These are phyloP conservation scores for Chrysoperla carnea DNA, from an alignment of 1,140 invertebrate species.

Conservation along the genomic window DNA sequence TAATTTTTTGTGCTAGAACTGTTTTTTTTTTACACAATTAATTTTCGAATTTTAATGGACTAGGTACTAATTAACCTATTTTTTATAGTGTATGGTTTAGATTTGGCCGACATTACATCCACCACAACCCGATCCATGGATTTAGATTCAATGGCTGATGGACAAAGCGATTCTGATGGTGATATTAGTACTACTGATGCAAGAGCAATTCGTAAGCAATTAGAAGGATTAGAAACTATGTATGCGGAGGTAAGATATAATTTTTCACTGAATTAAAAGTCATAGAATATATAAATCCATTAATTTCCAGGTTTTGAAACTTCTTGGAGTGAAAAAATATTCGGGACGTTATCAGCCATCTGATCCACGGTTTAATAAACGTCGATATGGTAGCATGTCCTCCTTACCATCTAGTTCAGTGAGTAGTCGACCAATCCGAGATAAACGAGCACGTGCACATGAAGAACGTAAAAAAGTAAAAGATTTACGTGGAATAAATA, in stretches of 20 bases:
- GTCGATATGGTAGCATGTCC: constrained; percentile 56
- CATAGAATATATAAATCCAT: constrained; percentile 2
- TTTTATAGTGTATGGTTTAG: constrained; percentile 45
- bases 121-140: constrained; percentile 56
- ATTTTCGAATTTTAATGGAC: no score
- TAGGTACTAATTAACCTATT: no score
- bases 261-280: not conserved
- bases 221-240: constrained; percentile 77
- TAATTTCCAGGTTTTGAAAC: constrained; percentile 47
- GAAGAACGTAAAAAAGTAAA: constrained; percentile 57
- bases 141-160: constrained; percentile 64
- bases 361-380: constrained; percentile 37
- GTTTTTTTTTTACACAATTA: no score
- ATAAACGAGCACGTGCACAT: constrained; percentile 36
- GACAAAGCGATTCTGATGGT: constrained; percentile 46
- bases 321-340: constrained; percentile 50
- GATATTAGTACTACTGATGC: constrained; percentile 61
- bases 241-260: constrained; percentile 30
- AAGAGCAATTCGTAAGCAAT: constrained; percentile 58
- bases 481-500: constrained; percentile 66
- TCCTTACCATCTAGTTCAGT: constrained; percentile 68
- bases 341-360: constrained; percentile 33
- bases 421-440: constrained; percentile 48
- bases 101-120: constrained; percentile 56
- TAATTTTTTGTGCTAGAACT: no score